Base-by-base conservation (phyloP, 2,888 invertebrate genomes). In the Drosophila yooni region DNA sequence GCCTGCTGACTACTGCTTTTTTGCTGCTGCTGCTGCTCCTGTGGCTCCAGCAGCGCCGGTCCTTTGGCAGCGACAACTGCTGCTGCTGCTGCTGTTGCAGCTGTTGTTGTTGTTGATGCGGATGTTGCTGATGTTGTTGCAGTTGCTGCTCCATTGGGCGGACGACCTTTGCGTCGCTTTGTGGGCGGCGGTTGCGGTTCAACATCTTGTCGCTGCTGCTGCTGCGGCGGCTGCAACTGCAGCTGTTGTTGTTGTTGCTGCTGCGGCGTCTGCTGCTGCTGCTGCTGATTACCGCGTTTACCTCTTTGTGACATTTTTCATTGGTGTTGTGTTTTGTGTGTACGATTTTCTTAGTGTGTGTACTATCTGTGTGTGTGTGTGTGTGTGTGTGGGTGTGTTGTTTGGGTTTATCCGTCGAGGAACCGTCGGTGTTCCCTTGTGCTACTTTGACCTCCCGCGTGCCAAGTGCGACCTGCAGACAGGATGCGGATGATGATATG, bases 131-230 rank as follows among this genome's bases (percentile, higher is more conserved):
- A 91, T 21, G 93, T 90, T 81, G 86, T 51, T 52, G 81, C 56
- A 68, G 84, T 62, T 15, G 82, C 59, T 8, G 88, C 90, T 54
- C 93, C 92, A 91, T 92, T 93, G 89, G 94, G 94, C 83, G 95
- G 95, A 93, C 95, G 94, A 92, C 96, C 96, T 94, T 96, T 96
- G 91, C 96, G 96, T 94, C 96, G 95, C 94, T 96, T 96, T 92
- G 95, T 94, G 92, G 96, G 95, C 93, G 95, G 95, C 93, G 95
- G 93, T 74, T 93, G 93, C 83, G 92, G 92, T 72, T 92, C 92
- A 91, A 92, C 92, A 83, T 93, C 93, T 78, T 92, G 91, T 68
- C 93, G 92, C 86, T 92, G 93, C 88, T 91, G 92, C 86, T 92
- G 91, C 81, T 77, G 95, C 93, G 95, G 95, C 93, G 95, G 92